Evolutionary conservation across 2,797 vertebrate genomes (phyloP).

Genomic region (Hippoglossus hippoglossus): DNA sequence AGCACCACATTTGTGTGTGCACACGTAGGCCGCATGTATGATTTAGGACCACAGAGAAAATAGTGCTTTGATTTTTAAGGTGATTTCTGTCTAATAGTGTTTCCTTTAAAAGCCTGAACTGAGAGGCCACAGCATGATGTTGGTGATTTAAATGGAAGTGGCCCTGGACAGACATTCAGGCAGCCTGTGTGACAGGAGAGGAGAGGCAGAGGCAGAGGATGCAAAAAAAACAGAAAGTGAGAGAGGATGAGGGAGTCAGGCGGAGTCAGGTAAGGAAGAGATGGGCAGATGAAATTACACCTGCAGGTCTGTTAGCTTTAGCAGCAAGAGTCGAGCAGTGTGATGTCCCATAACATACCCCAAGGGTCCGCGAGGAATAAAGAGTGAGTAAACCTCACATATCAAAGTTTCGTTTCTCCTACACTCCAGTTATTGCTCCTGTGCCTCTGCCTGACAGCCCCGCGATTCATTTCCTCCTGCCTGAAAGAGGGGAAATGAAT

Average conservation of each 20-base stretch:
- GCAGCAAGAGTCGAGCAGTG: constrained; percentile 57
- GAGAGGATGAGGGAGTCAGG: constrained; percentile 27
- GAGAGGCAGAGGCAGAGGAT: constrained; percentile 27
- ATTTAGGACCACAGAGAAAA: constrained; percentile 36
- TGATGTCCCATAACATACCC: constrained; percentile 73
- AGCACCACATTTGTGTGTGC: neutral
- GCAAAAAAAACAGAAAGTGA: constrained; percentile 53
- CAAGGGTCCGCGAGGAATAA: constrained; percentile 75
- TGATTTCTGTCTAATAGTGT: constrained; percentile 44
- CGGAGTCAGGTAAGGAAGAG: constrained; percentile 56
- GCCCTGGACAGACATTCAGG: constrained; percentile 53
- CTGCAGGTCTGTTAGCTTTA: constrained; percentile 78
- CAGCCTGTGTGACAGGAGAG: constrained; percentile 34
- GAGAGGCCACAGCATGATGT: constrained; percentile 51
- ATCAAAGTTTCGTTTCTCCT: constrained; percentile 79
- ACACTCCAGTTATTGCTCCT: constrained; percentile 81
- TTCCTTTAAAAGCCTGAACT: constrained; percentile 46
- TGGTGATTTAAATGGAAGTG: constrained; percentile 69
- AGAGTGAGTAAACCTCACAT: constrained; percentile 80
- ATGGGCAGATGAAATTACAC: constrained; percentile 79
- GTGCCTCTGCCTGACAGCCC: constrained; percentile 81
- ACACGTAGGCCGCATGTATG: neutral
- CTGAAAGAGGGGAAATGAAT: constrained; percentile 84
- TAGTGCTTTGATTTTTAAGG: constrained; percentile 47
- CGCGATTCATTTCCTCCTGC: constrained; percentile 85